These are phyloP conservation scores for Caenorhabditis tropicalis DNA, from an alignment of 1,140 invertebrate species.

Conservation along the genomic window DNA sequence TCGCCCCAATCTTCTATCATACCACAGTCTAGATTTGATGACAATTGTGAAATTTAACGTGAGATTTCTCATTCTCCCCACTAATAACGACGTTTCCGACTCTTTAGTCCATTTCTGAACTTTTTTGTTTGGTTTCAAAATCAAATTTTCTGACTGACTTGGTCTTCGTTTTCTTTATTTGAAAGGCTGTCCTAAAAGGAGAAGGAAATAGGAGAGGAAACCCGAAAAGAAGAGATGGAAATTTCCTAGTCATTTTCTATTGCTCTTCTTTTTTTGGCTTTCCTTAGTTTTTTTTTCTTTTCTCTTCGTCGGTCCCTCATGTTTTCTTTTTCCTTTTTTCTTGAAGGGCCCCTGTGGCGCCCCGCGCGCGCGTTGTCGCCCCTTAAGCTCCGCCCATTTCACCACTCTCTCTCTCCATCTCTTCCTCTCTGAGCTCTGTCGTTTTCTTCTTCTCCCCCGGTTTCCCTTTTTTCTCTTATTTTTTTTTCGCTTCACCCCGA, in stretches of 20 bases:
- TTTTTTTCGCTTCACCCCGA: neutral
- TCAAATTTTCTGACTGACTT: neutral
- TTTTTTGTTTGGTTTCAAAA: neutral
- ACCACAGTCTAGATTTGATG: neutral
- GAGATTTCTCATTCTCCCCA: neutral
- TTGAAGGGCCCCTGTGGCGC: neutral
- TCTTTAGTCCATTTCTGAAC: too few species aligned
- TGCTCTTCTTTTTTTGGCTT: neutral
- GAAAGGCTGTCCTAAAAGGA: neutral
- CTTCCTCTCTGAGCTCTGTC: neutral
- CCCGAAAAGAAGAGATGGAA: neutral
- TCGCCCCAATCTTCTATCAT: neutral
- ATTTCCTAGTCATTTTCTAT: neutral
- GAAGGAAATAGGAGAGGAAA: neutral
- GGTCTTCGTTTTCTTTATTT: neutral
- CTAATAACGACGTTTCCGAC: too few species aligned
- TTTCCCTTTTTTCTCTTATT: neutral
- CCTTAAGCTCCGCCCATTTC: neutral
- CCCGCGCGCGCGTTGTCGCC: constrained; percentile 27
- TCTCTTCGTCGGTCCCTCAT: constrained; percentile 27
- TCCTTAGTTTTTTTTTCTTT: constrained; percentile 14
- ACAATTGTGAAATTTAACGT: neutral
- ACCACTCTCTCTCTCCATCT: neutral
- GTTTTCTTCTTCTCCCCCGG: neutral
- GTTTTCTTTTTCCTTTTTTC: constrained; percentile 16